Percentiles rank a stretch among this genome's conserved stretches.
Conservation (phyloP, 2,888 invertebrate genomes). For the Yponomeuta malinellus region DNA sequence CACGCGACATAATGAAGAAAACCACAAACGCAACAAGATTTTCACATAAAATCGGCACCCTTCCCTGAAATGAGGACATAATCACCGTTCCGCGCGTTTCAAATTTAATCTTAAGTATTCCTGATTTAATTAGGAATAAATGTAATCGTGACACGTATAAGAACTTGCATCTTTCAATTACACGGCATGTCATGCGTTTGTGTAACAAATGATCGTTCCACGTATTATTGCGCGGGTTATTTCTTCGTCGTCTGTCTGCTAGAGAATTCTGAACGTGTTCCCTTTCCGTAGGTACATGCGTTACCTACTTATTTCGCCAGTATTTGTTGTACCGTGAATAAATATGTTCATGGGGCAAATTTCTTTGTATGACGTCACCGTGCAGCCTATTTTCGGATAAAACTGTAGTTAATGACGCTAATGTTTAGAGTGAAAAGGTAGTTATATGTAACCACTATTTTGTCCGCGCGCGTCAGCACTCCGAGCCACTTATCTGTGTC, state of each 20-base stretch:
- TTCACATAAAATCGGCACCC: background rate
- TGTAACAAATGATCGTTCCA: slow-evolving; percentile 7
- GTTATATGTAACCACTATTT: background rate
- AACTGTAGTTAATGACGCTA: no score
- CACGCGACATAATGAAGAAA: background rate
- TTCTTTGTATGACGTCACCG: background rate
- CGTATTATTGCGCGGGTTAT: slow-evolving; percentile 2
- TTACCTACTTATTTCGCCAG: no score
- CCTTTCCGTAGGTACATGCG: background rate
- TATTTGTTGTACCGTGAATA: no score
- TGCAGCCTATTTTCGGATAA: no score
- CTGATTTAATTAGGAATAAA: background rate
- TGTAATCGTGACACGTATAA: background rate
- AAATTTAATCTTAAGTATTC: background rate
- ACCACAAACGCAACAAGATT: background rate
- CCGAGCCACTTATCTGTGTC: background rate
- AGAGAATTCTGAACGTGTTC: background rate
- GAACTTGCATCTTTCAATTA: background rate
- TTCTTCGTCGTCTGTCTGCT: background rate
- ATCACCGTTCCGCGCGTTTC: background rate
- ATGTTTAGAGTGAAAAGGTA: no score
- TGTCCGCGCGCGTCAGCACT: background rate
- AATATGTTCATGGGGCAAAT: no score
- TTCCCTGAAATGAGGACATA: background rate
- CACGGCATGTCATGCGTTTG: background rate